Percentiles rank a stretch among this genome's conserved stretches.
Evolutionary conservation across 2,113 vertebrate genomes (phyloP).

Genomic region (Zosterops pallidus): DNA sequence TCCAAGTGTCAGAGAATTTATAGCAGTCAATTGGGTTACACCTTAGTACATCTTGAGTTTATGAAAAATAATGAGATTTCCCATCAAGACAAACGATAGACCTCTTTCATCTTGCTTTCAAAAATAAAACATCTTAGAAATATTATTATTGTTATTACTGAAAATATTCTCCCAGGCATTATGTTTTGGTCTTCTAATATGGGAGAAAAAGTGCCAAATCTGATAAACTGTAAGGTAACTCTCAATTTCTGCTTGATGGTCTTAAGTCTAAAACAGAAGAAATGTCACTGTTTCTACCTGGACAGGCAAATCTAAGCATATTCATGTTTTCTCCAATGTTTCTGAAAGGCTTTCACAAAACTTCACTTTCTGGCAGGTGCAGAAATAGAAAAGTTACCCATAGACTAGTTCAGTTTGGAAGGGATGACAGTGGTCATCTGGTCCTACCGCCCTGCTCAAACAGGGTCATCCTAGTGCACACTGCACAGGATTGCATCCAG

Average conservation of each 20-base stretch:
- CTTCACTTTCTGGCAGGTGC: background rate
- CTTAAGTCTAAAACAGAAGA: background rate
- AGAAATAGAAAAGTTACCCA: background rate
- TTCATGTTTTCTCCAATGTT: background rate
- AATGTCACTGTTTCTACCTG: background rate
- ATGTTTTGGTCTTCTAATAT: background rate
- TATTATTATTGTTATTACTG: background rate
- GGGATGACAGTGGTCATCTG: background rate
- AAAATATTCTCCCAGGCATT: background rate
- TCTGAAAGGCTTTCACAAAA: background rate
- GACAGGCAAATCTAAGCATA: background rate
- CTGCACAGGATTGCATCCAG: background rate
- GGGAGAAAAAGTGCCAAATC: background rate
- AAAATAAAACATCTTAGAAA: background rate
- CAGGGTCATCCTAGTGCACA: background rate
- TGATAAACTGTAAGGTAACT: background rate
- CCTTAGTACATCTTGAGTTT: background rate
- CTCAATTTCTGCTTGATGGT: background rate
- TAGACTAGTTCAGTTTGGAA: background rate
- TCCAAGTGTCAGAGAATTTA: background rate
- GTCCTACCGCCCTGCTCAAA: background rate
- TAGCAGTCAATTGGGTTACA: background rate
- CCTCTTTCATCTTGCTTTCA: background rate
- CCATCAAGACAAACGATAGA: background rate
- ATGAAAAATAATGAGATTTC: background rate